Evolutionary conservation across 2,113 vertebrate genomes (phyloP).

Genomic region (Myrmecobius fasciatus): DNA sequence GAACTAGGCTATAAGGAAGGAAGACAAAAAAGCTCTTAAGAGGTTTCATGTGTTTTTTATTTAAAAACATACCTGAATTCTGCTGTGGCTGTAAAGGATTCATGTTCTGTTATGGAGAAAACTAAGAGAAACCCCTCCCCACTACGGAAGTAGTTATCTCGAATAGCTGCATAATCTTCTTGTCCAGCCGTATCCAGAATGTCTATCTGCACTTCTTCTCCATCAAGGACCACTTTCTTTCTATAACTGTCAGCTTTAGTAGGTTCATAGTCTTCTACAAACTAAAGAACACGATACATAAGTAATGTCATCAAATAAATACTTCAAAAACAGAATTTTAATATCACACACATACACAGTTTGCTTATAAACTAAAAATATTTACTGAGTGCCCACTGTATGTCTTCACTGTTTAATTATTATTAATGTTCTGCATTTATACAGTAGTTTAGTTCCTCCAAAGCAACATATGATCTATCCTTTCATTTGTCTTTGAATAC

Average conservation of each 20-base stretch:
- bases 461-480: neutral
- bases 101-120: slow-evolving; percentile 97
- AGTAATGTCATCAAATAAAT: neutral
- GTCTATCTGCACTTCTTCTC: slow-evolving; percentile 98
- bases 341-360: neutral
- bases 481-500: slow-evolving; percentile 50
- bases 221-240: slow-evolving; percentile 98
- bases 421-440: neutral
- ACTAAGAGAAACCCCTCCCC: slow-evolving; percentile 97
- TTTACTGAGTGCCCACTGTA: neutral
- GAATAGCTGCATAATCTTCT: slow-evolving; percentile 98
- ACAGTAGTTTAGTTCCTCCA: neutral
- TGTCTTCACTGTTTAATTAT: neutral
- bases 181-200: slow-evolving; percentile 93
- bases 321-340: neutral
- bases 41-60: too few species aligned
- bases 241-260: slow-evolving; percentile 99
- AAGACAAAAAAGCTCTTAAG: neutral
- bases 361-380: neutral
- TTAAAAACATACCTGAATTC: slow-evolving; percentile 90
- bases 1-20: accelerated
- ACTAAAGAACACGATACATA: slow-evolving; percentile 82
- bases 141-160: slow-evolving; percentile 98
- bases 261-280: slow-evolving; percentile 99
- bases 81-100: slow-evolving; percentile 93